A percentile compares a stretch with the other conserved stretches of the same genome.
Evolutionary conservation across 2,113 vertebrate genomes (phyloP).

Genomic region (Phalacrocorax pelagicus): DNA sequence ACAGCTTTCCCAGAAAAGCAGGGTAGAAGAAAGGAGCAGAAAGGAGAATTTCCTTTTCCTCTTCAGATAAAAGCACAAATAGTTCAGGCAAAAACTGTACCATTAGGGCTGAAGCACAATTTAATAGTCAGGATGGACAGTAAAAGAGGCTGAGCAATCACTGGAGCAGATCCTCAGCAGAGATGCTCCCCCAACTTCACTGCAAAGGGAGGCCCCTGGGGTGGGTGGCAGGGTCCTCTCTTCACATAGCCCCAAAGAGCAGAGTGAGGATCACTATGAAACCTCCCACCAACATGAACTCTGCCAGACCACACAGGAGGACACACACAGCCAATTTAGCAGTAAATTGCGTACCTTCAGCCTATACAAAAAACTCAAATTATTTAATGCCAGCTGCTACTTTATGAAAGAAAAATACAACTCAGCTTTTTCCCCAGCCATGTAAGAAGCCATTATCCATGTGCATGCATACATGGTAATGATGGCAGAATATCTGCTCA

Average conservation of each 20-base stretch:
- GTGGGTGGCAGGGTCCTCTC: not conserved
- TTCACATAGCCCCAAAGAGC: not conserved
- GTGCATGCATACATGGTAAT: fast-evolving
- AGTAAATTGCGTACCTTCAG: not conserved
- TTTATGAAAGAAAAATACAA: not conserved
- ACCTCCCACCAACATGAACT: not conserved
- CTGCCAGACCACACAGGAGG: not conserved
- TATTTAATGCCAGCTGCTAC: not conserved
- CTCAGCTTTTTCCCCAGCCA: not conserved
- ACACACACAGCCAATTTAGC: not conserved
- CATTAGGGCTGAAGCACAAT: not conserved
- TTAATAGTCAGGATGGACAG: not conserved
- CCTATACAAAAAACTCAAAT: not conserved
- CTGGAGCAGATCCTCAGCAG: not conserved
- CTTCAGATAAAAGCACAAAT: not conserved
- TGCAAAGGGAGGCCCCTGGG: not conserved
- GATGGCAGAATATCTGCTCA: not conserved
- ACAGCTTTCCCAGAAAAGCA: not conserved
- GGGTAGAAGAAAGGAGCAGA: not conserved
- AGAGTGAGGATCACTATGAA: not conserved
- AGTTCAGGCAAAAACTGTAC: not conserved
- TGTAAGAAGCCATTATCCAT: not conserved
- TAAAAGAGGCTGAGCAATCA: not conserved
- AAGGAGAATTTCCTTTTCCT: not conserved
- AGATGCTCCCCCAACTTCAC: not conserved